These are phyloP conservation scores for Lutjanus campechanus DNA, from an alignment of 2,797 vertebrate genomes.

Conservation along the genomic window DNA sequence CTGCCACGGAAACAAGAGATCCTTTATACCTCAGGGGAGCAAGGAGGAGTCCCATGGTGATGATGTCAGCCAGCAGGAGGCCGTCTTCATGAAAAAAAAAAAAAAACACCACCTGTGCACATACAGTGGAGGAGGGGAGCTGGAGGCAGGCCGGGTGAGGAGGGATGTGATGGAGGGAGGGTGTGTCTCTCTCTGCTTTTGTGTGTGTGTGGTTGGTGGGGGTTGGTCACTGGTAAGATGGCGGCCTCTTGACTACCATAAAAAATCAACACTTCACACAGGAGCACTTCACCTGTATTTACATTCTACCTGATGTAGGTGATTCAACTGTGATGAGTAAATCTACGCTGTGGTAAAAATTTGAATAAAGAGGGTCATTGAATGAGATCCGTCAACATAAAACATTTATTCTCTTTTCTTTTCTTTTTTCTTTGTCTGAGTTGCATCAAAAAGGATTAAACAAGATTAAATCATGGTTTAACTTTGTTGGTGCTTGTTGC, in stretches of 20 bases:
- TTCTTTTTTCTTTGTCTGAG: no score
- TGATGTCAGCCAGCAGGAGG: slow-evolving; percentile 76
- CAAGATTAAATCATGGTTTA: no score
- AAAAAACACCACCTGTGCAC: slow-evolving; percentile 54
- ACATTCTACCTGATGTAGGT: background rate
- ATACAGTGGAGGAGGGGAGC: slow-evolving; percentile 50
- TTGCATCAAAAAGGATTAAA: no score
- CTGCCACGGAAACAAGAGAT: slow-evolving; percentile 72
- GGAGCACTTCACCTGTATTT: background rate
- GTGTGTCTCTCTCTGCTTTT: slow-evolving; percentile 19
- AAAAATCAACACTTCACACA: slow-evolving; percentile 12
- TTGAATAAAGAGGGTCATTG: background rate
- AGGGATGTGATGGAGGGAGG: slow-evolving; percentile 24
- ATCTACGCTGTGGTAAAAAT: background rate
- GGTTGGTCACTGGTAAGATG: slow-evolving; percentile 23
- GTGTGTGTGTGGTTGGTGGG: slow-evolving; percentile 10
- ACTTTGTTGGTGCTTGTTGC: no score
- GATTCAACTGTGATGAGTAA: background rate
- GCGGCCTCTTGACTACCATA: slow-evolving; percentile 10
- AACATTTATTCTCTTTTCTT: background rate
- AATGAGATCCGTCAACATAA: background rate
- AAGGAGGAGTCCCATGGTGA: slow-evolving; percentile 75
- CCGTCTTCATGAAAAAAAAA: slow-evolving; percentile 35
- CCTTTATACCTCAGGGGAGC: slow-evolving; percentile 80
- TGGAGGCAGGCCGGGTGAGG: slow-evolving; percentile 34